Base-by-base conservation (phyloP, 1,140 invertebrate genomes). In the Sweltsa coloradensis region DNA sequence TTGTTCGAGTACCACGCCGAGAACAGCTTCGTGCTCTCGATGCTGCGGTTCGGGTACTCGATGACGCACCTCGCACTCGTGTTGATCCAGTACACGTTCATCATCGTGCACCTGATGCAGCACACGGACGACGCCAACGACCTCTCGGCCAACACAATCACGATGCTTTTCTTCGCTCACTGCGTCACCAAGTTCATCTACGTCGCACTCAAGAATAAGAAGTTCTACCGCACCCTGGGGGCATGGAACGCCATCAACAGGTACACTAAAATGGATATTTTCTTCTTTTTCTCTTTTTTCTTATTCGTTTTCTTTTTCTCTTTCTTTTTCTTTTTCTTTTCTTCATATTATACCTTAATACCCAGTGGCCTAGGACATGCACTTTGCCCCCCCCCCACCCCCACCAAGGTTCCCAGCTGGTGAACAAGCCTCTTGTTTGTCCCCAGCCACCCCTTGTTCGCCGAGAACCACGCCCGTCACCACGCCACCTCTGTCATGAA, bases 361-460 rank as follows among this genome's bases (percentile, higher is more conserved):
- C n/a, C n/a, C n/a, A n/a, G n/a, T n/a, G n/a, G n/a, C n/a, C n/a
- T n/a, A n/a, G n/a, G n/a, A n/a, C n/a, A n/a, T n/a, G n/a, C n/a
- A n/a, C n/a, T n/a, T n/a, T n/a, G n/a, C n/a, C n/a, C n/a, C n/a
- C n/a, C n/a, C n/a, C n/a, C n/a, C n/a, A n/a, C n/a, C n/a, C n/a
- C n/a, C n/a, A n/a, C n/a, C n/a, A n/a, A n/a, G n/a, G n/a, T n/a
- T n/a, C n/a, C n/a, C n/a, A n/a, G n/a, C n/a, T n/a, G n/a, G n/a
- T n/a, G n/a, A n/a, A n/a, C n/a, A n/a, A n/a, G n/a, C n/a, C n/a
- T n/a, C n/a, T n/a, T n/a, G n/a, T n/a, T n/a, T n/a, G n/a, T n/a
- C n/a, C n/a, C n/a, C n/a, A n/a, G 79, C 34, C 85, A 89, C 68
- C 84, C 85, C 0, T 56, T 89, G 14, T 89, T 89, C 57, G 76